Evolutionary conservation across 2,888 invertebrate genomes (phyloP).

Genomic region (Phyto melanocephala): DNA sequence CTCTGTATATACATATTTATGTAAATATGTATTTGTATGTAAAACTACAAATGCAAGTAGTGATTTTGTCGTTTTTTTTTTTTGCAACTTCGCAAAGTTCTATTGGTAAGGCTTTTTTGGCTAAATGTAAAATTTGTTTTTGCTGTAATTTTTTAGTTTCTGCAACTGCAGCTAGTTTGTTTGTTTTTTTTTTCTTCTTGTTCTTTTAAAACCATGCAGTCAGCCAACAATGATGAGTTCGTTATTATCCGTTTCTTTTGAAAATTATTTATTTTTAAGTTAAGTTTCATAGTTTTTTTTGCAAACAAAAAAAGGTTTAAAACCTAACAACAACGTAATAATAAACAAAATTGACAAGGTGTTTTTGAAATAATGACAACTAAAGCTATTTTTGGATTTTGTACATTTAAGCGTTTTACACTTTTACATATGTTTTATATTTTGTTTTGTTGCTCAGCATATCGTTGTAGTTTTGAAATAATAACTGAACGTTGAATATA

Average conservation of each 20-base stretch:
- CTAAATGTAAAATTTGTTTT: neutral
- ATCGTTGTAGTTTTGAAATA: neutral
- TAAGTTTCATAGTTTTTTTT: constrained; percentile 20
- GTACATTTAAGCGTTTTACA: neutral
- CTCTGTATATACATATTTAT: no score
- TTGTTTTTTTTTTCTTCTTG: neutral
- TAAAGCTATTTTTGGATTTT: constrained; percentile 17
- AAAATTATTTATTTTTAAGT: neutral
- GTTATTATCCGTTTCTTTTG: constrained; percentile 39
- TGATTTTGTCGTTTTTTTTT: constrained; percentile 23
- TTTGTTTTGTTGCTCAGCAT: neutral
- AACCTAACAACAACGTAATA: constrained; percentile 3
- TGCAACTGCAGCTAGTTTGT: constrained; percentile 35
- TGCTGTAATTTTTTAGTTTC: constrained; percentile 5
- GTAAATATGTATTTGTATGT: neutral
- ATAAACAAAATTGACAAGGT: constrained; percentile 58
- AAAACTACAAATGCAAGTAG: constrained; percentile 19
- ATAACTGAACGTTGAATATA: neutral
- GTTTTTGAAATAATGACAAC: constrained; percentile 53
- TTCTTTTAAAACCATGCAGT: constrained; percentile 15
- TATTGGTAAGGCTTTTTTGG: constrained; percentile 6
- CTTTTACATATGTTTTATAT: neutral
- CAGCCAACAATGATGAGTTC: constrained; percentile 37
- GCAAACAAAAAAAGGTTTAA: neutral
- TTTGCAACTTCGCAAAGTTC: constrained; percentile 6